These are phyloP conservation scores for Hoplodrina ambigua DNA, from an alignment of 2,888 invertebrate species.

Conservation along the genomic window DNA sequence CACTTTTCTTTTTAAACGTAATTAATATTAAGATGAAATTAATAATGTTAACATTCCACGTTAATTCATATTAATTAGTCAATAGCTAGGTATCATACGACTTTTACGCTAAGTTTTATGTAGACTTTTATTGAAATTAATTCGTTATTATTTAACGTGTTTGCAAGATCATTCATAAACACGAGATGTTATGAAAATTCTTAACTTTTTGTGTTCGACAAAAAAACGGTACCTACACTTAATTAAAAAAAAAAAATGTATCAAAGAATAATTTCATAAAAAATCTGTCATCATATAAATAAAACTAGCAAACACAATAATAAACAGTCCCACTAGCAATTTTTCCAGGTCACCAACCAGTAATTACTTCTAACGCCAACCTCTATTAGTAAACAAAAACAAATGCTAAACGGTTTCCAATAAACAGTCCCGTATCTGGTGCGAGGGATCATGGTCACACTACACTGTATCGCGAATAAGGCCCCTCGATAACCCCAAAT, in stretches of 20 bases:
- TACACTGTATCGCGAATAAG: constrained; percentile 74
- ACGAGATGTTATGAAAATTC: not conserved
- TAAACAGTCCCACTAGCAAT: not conserved
- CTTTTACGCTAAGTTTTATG: not conserved
- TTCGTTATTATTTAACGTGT: constrained; percentile 15
- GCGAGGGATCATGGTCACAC: constrained; percentile 69
- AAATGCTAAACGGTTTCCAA: constrained; percentile 30
- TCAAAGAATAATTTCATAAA: no score
- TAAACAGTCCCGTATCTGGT: constrained; percentile 52
- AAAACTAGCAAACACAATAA: not conserved
- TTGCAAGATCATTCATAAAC: constrained; percentile 10
- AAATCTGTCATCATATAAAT: not conserved
- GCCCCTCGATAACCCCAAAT: constrained; percentile 88
- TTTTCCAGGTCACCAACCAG: constrained; percentile 30
- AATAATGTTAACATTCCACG: not conserved
- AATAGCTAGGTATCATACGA: constrained; percentile 14
- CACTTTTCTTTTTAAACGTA: constrained; percentile 2
- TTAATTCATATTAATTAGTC: constrained; percentile 14
- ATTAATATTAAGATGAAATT: no score
- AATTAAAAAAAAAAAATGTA: no score
- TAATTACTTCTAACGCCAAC: not conserved
- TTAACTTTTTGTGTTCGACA: not conserved
- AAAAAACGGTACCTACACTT: no score
- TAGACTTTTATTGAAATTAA: constrained; percentile 1
- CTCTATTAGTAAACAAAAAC: constrained; percentile 44